Evolutionary conservation across 1,140 invertebrate genomes (phyloP), one percentile per base, ranked within the genome.

Genomic region (Hyphantria cunea): DNA sequence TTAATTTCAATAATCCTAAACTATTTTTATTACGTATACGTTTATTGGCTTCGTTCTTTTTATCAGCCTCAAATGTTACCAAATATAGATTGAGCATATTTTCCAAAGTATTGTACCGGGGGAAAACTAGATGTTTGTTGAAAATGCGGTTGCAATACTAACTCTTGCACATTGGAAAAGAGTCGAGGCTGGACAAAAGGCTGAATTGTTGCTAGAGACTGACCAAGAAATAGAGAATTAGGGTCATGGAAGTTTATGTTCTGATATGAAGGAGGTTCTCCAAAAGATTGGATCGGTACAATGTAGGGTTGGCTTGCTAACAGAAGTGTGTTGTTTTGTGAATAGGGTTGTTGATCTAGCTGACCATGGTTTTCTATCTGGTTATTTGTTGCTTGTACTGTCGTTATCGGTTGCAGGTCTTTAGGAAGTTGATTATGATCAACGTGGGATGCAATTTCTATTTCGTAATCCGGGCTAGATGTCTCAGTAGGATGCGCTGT

Each of bases 91-190:
- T 78, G 80, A 0, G 85, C 82, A 32, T 80, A 86, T 65, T 88
- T 86, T 0, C 84, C 85, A 34, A 86, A 86, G 59, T 86, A 90
- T 48, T 90, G 85, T 0, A 89, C 78, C 4, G 80, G 73, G 11
- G 85, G 78, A 47, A 78, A 83, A 0, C 80, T 70, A 9, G 83
- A 80, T 3, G 56, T 53, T 60, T 52, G 59, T 11, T n/a, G 51
- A 31, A 25, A 47, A 37, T 51, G 51, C 0, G 64, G 34, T 4
- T 55, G 51, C 8, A 39, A 15, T 0, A 61, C n/a, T n/a, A 45
- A 33, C 14, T 42, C 34, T 4, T 49, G 32, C 2, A 37, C 25
- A 0, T 32, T 15, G 4, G 12, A 6, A 39, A 41, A 51, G 11
- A 42, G n/a, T 11, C 12, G 17, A 13, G 34, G 56, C n/a, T 48